Conservation (phyloP, 2,888 invertebrate species). For the Caenorhabditis panamensis region DNA sequence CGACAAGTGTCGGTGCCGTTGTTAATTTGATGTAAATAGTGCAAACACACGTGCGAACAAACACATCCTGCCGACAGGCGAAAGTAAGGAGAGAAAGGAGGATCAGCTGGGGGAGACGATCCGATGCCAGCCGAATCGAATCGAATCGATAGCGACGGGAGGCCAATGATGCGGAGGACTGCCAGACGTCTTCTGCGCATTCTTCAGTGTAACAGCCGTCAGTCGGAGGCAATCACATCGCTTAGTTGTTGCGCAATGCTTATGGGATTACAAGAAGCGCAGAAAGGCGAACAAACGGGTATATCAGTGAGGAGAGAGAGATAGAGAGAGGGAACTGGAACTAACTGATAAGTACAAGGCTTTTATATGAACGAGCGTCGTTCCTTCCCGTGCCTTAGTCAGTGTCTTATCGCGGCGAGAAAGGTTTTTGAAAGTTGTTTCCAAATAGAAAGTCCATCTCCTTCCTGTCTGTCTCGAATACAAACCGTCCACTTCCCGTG, state of each 20-base stretch:
- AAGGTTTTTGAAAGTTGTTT: no score
- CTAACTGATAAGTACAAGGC: constrained; percentile 26
- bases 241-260: constrained; percentile 31
- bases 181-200: constrained; percentile 28
- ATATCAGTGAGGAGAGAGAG: no score
- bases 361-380: background rate
- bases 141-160: constrained; percentile 16
- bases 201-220: constrained; percentile 24
- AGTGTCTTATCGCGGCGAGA: no score
- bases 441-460: no score
- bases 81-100: constrained; percentile 10
- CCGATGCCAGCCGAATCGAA: background rate
- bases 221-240: background rate
- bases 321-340: constrained; percentile 48
- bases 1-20: background rate
- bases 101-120: constrained; percentile 35
- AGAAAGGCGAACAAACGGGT: constrained; percentile 21
- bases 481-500: constrained; percentile 5
- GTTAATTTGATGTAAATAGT: constrained; percentile 27
- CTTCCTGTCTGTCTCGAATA: background rate
- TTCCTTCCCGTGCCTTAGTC: constrained; percentile 3
- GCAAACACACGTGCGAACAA: constrained; percentile 40
- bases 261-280: constrained; percentile 22
- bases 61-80: constrained; percentile 15
- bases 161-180: constrained; percentile 1